phyloP scores from a whole-genome alignment of 2,888 invertebrate species.

The Diarsia dahlii region DNA sequence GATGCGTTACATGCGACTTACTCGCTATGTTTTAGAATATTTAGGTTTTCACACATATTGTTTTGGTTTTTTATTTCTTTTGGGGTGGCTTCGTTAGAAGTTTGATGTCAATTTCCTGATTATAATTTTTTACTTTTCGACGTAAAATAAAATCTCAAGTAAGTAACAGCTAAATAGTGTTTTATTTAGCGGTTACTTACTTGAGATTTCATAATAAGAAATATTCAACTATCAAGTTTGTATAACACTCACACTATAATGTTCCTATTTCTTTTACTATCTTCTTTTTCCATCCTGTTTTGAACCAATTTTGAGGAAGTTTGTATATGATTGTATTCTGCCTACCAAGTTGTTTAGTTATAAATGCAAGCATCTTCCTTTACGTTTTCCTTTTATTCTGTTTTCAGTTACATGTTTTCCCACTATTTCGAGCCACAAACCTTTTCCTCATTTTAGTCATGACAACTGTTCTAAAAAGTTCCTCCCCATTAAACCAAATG shows the following conservation, averaged over 20 bases:
- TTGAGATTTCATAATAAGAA: no score
- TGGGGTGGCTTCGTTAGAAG: neutral
- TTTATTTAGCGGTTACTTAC: neutral
- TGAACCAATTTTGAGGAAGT: no score
- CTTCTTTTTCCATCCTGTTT: neutral
- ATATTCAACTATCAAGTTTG: no score
- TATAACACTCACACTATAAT: neutral
- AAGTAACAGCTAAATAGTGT: no score
- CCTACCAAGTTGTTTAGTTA: neutral
- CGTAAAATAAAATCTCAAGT: no score
- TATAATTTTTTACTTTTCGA: no score
- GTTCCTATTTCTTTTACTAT: neutral
- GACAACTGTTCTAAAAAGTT: neutral
- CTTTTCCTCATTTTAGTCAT: neutral
- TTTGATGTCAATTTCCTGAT: neutral
- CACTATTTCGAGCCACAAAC: neutral
- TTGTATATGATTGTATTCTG: neutral
- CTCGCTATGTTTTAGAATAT: constrained; percentile 24
- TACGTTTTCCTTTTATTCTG: neutral
- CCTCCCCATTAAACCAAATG: neutral
- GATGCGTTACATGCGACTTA: constrained; percentile 29
- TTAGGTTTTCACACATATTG: neutral
- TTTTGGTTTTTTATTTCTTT: neutral
- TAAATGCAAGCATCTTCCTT: neutral
- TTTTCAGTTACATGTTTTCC: neutral